phyloP scores from a whole-genome alignment of 2,888 invertebrate genomes.

The Homarus gammarus region DNA sequence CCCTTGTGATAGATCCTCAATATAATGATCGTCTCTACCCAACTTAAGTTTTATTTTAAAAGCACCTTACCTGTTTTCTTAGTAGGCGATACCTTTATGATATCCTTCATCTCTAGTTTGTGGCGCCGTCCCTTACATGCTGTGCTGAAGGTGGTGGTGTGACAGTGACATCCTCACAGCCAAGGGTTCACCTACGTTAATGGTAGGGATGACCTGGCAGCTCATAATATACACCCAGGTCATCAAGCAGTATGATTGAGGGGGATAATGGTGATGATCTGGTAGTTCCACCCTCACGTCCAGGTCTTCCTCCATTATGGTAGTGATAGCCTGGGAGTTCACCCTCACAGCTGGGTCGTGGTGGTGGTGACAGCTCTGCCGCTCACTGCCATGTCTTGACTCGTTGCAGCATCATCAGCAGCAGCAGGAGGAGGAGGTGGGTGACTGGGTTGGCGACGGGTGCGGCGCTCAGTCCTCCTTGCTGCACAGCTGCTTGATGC shows the following conservation, averaged over 20 bases:
- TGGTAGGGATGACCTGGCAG: no score
- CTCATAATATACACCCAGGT: no score
- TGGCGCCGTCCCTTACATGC: background rate
- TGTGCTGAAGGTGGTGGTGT: background rate
- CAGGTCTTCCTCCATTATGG: background rate
- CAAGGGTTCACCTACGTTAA: no score
- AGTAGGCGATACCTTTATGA: background rate
- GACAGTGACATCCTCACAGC: no score
- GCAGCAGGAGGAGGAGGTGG: slow-evolving; percentile 9
- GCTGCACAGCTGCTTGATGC: slow-evolving; percentile 52
- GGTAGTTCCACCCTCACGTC: background rate
- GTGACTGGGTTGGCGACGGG: background rate
- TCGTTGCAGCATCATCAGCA: background rate
- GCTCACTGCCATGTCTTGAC: background rate
- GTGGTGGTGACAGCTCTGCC: background rate
- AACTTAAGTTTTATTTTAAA: no score
- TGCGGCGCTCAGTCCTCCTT: slow-evolving; percentile 27
- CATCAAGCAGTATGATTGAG: no score
- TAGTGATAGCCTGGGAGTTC: no score
- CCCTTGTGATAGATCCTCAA: no score
- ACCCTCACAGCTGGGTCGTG: no score
- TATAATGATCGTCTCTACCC: no score
- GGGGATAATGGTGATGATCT: no score
- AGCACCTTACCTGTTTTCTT: no score
- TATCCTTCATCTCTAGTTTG: background rate